Evolutionary conservation across 2,797 vertebrate genomes (phyloP).

Genomic region (Pipistrellus kuhlii): DNA sequence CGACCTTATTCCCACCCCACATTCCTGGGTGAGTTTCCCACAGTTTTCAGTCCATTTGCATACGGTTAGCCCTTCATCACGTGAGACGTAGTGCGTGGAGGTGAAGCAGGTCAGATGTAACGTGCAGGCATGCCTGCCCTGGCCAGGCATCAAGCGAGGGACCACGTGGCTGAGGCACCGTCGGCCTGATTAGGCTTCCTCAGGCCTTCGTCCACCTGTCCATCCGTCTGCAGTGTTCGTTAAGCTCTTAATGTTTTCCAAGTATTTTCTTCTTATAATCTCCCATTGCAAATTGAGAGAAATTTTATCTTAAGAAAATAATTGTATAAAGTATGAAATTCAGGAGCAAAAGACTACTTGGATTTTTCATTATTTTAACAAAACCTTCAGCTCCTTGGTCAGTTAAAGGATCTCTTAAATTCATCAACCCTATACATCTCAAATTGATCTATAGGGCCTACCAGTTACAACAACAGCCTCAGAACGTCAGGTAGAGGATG

Average conservation of each 20-base stretch:
- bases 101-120: not conserved
- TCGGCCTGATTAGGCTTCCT: not conserved
- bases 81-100: accelerated
- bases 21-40: not conserved
- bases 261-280: not conserved
- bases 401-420: not conserved
- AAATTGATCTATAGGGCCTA: not conserved
- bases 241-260: not conserved
- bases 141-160: not conserved
- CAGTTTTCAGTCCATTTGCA: not conserved
- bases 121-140: accelerated
- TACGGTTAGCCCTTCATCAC: not conserved
- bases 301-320: constrained; percentile 18
- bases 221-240: not conserved
- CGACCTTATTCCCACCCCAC: not conserved
- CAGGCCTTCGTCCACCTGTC: not conserved
- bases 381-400: not conserved
- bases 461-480: not conserved
- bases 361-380: not conserved
- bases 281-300: not conserved
- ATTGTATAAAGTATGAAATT: not conserved
- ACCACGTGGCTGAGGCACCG: no score
- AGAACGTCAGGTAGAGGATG: not conserved
- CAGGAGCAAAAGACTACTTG: not conserved
- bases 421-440: not conserved